Percentiles rank a stretch among this genome's conserved stretches.
phyloP scores from a whole-genome alignment of 2,888 invertebrate species.

The Scaeva pyrastri region DNA sequence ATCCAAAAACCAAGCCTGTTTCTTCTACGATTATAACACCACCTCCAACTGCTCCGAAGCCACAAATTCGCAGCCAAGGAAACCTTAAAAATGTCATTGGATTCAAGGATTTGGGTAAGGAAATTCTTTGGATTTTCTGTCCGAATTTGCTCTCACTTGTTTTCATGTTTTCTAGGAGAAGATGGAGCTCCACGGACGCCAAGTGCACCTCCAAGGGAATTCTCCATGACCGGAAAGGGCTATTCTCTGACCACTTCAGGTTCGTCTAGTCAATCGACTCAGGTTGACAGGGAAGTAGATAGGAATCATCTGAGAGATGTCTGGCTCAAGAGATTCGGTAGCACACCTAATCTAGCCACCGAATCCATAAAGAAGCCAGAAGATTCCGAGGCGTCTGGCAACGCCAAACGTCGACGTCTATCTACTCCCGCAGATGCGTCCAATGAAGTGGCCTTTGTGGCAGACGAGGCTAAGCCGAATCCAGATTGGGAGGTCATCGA shows the following conservation, averaged over 20 bases:
- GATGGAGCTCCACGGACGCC: conserved; percentile 18
- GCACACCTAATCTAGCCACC: not conserved
- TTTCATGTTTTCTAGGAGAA: conserved; percentile 27
- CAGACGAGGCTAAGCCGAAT: conserved; percentile 73
- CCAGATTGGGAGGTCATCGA: conserved; percentile 78
- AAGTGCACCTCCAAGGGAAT: conserved; percentile 27
- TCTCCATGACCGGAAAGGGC: conserved; percentile 78
- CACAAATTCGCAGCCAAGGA: conserved; percentile 22
- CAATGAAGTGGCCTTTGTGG: conserved; percentile 5
- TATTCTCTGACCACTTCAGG: conserved; percentile 70
- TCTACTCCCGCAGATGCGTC: conserved; percentile 40
- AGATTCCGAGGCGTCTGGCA: conserved; percentile 54
- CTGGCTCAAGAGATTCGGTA: conserved; percentile 80
- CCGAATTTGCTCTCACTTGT: not conserved
- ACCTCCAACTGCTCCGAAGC: conserved; percentile 45
- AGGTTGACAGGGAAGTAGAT: conserved; percentile 70
- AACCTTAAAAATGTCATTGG: conserved; percentile 79
- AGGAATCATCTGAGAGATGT: conserved; percentile 79
- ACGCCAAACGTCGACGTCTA: conserved; percentile 78
- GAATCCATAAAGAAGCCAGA: not conserved
- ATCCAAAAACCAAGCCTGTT: conserved; percentile 76
- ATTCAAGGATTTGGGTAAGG: conserved; percentile 77
- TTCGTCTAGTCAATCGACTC: not conserved
- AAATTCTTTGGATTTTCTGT: not conserved
- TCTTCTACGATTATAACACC: conserved; percentile 9